Evolutionary conservation across 2,113 vertebrate genomes (phyloP).

Genomic region (Phasianus colchicus): DNA sequence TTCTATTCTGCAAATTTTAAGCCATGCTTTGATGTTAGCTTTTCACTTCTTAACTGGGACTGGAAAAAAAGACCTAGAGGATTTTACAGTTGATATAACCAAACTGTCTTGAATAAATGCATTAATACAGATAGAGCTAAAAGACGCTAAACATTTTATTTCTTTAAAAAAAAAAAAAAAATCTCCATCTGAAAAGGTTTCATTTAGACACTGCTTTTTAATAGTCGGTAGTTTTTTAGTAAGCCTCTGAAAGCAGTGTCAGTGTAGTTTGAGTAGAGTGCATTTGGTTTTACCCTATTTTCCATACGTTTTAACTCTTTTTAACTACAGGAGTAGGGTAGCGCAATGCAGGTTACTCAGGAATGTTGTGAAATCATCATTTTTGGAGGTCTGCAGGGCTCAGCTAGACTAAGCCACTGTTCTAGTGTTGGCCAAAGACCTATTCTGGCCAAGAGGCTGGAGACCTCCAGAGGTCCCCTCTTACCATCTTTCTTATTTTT

Average conservation of each 20-base stretch:
- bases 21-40: conserved; percentile 77
- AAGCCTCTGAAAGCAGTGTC: conserved; percentile 66
- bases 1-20: conserved; percentile 74
- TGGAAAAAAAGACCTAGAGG: conserved; percentile 56
- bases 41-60: conserved; percentile 66
- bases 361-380: background rate
- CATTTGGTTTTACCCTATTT: conserved; percentile 54
- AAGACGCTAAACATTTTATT: conserved; percentile 71
- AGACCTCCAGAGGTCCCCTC: background rate
- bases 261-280: conserved; percentile 13
- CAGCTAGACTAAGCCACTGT: background rate
- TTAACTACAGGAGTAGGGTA: background rate
- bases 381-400: background rate
- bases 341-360: background rate
- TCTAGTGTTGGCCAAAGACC: background rate
- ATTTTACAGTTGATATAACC: conserved; percentile 78
- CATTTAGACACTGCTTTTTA: conserved; percentile 69
- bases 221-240: conserved; percentile 68
- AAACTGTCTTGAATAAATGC: conserved; percentile 76
- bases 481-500: background rate
- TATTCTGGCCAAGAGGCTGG: background rate
- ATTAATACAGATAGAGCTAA: conserved; percentile 76
- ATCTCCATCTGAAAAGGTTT: conserved; percentile 64
- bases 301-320: conserved; percentile 56
- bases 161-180: conserved; percentile 21